Percentiles rank a stretch among this genome's conserved stretches.
These are phyloP conservation scores for Conchocele bisecta DNA, from an alignment of 2,888 invertebrate species.

Conservation along the genomic window DNA sequence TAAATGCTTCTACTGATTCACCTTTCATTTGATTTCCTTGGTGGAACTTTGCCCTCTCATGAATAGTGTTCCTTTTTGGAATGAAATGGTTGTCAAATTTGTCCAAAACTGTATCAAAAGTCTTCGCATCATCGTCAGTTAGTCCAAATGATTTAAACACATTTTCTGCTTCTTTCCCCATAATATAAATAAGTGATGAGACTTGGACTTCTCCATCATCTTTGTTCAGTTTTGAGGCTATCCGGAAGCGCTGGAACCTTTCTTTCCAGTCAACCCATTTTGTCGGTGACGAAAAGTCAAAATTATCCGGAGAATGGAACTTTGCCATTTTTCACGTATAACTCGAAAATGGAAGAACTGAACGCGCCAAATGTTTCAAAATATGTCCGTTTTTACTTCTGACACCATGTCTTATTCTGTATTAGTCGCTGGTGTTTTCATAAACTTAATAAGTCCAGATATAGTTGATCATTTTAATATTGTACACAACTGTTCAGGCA, in stretches of 20 bases:
- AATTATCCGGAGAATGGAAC: slow-evolving; percentile 13
- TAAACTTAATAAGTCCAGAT: too few species aligned
- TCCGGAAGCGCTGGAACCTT: slow-evolving; percentile 32
- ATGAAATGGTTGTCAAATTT: slow-evolving; percentile 40
- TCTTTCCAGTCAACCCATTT: slow-evolving; percentile 52
- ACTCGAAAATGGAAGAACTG: too few species aligned
- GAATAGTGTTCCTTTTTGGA: slow-evolving; percentile 41
- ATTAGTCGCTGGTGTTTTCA: too few species aligned
- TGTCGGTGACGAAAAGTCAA: slow-evolving; percentile 22
- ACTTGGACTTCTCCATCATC: slow-evolving; percentile 43
- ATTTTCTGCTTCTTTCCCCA: slow-evolving; percentile 45
- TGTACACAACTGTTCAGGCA: too few species aligned
- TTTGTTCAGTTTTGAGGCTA: slow-evolving; percentile 46
- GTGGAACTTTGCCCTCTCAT: slow-evolving; percentile 48
- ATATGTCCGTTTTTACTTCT: too few species aligned
- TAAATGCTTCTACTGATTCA: slow-evolving; percentile 40
- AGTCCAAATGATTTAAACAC: slow-evolving; percentile 38
- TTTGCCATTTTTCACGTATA: slow-evolving; percentile 6
- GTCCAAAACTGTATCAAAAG: slow-evolving; percentile 23
- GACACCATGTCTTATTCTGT: too few species aligned
- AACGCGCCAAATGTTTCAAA: too few species aligned
- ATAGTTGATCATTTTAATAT: too few species aligned
- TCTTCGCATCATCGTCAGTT: slow-evolving; percentile 14
- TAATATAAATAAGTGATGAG: slow-evolving; percentile 38
- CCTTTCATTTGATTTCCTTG: slow-evolving; percentile 20